These are phyloP conservation scores for Orycteropus afer DNA, from an alignment of 2,113 vertebrate species.

Conservation along the genomic window DNA sequence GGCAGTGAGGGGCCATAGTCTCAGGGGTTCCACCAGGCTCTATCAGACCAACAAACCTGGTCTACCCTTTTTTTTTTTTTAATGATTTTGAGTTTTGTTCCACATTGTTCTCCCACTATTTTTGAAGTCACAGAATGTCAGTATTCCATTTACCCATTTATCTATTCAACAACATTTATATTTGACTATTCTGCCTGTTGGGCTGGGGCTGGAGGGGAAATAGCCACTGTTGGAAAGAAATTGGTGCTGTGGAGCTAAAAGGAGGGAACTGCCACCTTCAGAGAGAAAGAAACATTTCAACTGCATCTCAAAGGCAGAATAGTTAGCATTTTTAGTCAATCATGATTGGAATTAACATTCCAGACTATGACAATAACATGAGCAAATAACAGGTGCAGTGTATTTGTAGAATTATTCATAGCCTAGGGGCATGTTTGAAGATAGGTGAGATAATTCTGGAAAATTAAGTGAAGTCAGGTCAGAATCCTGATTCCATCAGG, in stretches of 20 bases:
- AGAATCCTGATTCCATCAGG: no score
- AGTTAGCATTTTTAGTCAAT: neutral
- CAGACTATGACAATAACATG: neutral
- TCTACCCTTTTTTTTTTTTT: no score
- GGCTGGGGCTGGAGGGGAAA: neutral
- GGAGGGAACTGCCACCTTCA: neutral
- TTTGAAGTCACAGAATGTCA: neutral
- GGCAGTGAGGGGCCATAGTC: no score
- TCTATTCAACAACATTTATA: neutral
- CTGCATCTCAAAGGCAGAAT: neutral
- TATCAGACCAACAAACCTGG: no score
- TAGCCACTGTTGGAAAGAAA: neutral
- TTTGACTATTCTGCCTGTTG: neutral
- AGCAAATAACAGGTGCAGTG: neutral
- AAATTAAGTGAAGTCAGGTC: no score
- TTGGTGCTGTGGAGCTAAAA: neutral
- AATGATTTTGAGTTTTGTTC: no score
- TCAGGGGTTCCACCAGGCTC: no score
- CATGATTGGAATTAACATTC: neutral
- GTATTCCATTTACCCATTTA: neutral
- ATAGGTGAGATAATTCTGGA: neutral
- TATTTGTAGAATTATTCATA: constrained; percentile 8
- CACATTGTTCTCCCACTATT: no score
- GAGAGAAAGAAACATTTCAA: neutral
- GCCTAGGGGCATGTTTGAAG: neutral